Base-by-base conservation (phyloP, 2,888 invertebrate genomes). In the Spialia ferax region DNA sequence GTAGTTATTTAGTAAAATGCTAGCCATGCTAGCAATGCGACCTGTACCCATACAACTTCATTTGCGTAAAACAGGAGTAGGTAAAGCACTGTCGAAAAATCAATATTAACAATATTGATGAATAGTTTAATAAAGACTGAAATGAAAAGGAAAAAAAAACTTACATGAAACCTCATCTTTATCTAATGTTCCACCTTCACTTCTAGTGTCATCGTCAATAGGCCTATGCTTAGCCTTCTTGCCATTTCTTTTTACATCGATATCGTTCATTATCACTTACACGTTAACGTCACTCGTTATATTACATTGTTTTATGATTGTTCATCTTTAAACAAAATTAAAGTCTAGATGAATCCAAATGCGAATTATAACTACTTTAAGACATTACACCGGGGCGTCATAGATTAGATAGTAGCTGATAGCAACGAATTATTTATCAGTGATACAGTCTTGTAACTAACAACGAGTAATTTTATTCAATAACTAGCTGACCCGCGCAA, bases 191-290 rank as follows among this genome's bases (percentile, higher is more conserved):
- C 87, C 93, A 71, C 86, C 86, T 72, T 93, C 92, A 77, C 93
- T 93, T 74, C 77, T 86, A 7, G 89, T 91, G 70, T 92, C 93
- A 73, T 93, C 92, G 70, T 93, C 88, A 71, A 92, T 85, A 56
- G 92, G 92, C 66, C 92, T 85, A 66, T 82, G 91, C 71, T 84
- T 86, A 22, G 76, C 71, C 75, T 79, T 87, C 38, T 72, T 70
- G 42, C 75, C 74, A 70, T 79, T 86, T 35, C 71, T 72, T 69
- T 78, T 84, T 59, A 83, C 71, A 69, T 74, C 75, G 68, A 85
- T 74, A 77, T 83, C 85, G 79, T 91, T 84, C 92, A 92, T 92
- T 74, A 78, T 82, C 70, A 72, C 74, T 79, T 78, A 52, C 35
- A 20, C 5, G 7, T 29, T 20, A 29, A 11, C 57, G 42, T 60